Evolutionary conservation across 92 coral and sea anemone species (phyloP).

Genomic region (Umimayanthus kanabou): DNA sequence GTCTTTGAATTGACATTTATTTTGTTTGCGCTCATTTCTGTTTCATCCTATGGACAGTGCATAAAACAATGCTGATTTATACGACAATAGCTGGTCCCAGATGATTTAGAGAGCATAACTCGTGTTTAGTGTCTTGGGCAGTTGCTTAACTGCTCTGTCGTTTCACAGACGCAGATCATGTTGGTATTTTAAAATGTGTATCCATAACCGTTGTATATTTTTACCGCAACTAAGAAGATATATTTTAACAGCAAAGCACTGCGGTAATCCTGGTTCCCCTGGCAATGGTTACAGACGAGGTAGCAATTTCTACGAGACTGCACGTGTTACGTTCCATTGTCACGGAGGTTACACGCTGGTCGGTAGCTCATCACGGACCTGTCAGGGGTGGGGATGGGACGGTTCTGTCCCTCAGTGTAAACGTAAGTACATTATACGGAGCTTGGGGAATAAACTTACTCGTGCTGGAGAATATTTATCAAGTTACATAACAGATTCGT

Average conservation of each 20-base stretch:
- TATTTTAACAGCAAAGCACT: slow-evolving; percentile 47
- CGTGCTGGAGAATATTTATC: neutral
- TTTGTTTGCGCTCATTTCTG: neutral
- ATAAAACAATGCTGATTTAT: too few relatives aligned
- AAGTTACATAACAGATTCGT: too few relatives aligned
- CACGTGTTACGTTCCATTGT: slow-evolving; percentile 54
- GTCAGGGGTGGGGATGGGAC: slow-evolving; percentile 62
- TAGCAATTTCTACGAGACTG: slow-evolving; percentile 52
- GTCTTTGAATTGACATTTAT: neutral
- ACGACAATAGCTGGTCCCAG: too few relatives aligned
- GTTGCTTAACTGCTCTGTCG: too few relatives aligned
- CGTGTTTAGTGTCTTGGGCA: too few relatives aligned
- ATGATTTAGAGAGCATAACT: too few relatives aligned
- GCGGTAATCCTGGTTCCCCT: slow-evolving; percentile 66
- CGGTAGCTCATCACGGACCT: slow-evolving; percentile 52
- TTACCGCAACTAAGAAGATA: neutral
- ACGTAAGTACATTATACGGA: slow-evolving; percentile 47
- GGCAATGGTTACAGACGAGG: slow-evolving; percentile 57
- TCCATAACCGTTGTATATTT: neutral
- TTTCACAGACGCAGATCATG: too few relatives aligned
- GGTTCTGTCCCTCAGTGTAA: slow-evolving; percentile 62
- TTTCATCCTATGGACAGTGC: too few relatives aligned
- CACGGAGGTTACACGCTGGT: slow-evolving; percentile 57
- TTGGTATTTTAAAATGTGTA: neutral
- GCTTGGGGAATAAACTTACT: neutral